Conservation (phyloP, 2,888 invertebrate genomes). For the Polymixis lichenea region DNA sequence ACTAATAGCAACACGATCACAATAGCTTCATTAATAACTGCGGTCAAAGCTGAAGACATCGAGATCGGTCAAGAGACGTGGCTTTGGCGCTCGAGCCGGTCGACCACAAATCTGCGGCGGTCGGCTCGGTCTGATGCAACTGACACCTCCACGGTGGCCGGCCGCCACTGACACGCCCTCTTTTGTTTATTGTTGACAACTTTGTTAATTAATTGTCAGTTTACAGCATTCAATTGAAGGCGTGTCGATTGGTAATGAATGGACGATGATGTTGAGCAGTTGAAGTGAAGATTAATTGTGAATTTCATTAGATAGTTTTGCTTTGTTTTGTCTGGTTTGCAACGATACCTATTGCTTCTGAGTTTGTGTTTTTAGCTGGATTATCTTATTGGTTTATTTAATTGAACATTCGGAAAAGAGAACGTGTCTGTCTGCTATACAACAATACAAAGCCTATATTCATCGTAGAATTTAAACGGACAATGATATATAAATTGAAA, state of each 20-base stretch:
- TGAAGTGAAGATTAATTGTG: conserved; percentile 55
- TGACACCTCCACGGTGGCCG: conserved; percentile 80
- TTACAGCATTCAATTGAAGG: conserved; percentile 63
- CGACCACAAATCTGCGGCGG: conserved; percentile 88
- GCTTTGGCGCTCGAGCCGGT: conserved; percentile 73
- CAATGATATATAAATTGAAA: conserved; percentile 46
- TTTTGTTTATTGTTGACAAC: conserved; percentile 84
- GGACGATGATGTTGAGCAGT: conserved; percentile 38
- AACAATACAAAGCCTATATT: neutral
- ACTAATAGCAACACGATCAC: conserved; percentile 52
- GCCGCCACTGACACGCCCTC: conserved; percentile 80
- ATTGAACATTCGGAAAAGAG: neutral
- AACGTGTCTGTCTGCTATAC: neutral
- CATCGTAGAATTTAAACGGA: conserved; percentile 39
- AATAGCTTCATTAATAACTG: conserved; percentile 79
- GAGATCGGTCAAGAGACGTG: conserved; percentile 74
- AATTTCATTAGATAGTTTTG: conserved; percentile 42
- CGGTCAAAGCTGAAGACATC: conserved; percentile 76
- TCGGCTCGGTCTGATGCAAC: conserved; percentile 73
- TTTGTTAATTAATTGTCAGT: conserved; percentile 80
- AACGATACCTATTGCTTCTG: conserved; percentile 29
- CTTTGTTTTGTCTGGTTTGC: conserved; percentile 15
- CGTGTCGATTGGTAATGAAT: conserved; percentile 57
- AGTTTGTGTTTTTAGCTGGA: neutral
- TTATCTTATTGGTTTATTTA: neutral